Conservation (phyloP, 2,888 invertebrate species). For the Formica aserva region DNA sequence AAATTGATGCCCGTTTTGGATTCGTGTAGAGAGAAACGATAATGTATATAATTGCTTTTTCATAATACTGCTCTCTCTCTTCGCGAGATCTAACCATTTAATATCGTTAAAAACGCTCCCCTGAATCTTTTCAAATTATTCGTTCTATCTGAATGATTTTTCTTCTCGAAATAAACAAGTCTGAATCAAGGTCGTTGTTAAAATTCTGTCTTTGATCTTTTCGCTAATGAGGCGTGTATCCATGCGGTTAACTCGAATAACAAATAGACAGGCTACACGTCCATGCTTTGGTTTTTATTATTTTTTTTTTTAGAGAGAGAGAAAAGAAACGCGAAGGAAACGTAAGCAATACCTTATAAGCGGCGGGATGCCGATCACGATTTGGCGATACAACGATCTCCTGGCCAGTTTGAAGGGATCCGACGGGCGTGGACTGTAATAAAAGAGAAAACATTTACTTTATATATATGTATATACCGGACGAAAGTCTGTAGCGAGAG, state of each 20-base stretch:
- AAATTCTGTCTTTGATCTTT: slow-evolving; percentile 53
- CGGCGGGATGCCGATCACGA: slow-evolving; percentile 93
- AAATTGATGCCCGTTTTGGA: slow-evolving; percentile 62
- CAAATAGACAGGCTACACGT: slow-evolving; percentile 76
- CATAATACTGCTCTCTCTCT: too few relatives aligned
- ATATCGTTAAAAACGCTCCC: not conserved
- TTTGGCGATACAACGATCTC: slow-evolving; percentile 96
- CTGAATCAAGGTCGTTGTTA: slow-evolving; percentile 50
- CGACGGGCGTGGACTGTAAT: slow-evolving; percentile 96
- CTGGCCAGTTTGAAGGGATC: slow-evolving; percentile 96
- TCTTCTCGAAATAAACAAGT: slow-evolving; percentile 3
- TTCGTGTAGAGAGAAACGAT: slow-evolving; percentile 54
- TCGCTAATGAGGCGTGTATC: slow-evolving; percentile 57
- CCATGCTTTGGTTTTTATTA: slow-evolving; percentile 74
- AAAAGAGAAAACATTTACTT: slow-evolving; percentile 69
- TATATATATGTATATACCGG: slow-evolving; percentile 28
- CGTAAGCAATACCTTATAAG: slow-evolving; percentile 90
- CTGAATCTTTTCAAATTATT: not conserved
- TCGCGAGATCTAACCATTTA: not conserved
- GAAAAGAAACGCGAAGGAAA: slow-evolving; percentile 9
- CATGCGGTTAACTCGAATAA: slow-evolving; percentile 83
- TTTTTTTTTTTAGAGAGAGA: not conserved
- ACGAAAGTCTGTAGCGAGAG: slow-evolving; percentile 25
- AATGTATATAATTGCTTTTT: not conserved
- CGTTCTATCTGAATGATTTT: not conserved